These are phyloP conservation scores for Holcopasites calliopsidis DNA, from an alignment of 1,140 invertebrate genomes.

Conservation along the genomic window DNA sequence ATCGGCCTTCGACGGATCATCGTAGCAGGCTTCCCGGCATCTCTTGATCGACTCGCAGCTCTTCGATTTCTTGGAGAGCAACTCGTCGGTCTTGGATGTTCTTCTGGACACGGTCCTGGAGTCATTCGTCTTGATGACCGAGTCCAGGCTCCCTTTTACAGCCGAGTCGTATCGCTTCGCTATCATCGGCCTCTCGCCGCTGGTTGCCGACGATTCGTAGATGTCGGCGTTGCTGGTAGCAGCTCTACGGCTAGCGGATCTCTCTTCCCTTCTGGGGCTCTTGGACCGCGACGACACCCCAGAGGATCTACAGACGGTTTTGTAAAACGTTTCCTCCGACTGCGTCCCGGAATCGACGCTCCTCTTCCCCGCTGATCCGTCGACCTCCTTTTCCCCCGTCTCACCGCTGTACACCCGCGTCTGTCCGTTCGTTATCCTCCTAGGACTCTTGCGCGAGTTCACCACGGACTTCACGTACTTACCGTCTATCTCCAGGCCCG, in stretches of 20 bases:
- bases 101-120: constrained; percentile 26
- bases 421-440: constrained; percentile 55
- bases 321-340: constrained; percentile 33
- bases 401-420: constrained; percentile 3
- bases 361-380: background rate
- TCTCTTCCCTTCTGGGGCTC: constrained; percentile 31
- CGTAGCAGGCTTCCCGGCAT: constrained; percentile 49
- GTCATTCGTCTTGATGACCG: constrained; percentile 66
- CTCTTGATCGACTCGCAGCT: constrained; percentile 76
- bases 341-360: constrained; percentile 14
- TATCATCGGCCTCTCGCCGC: constrained; percentile 37
- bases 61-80: constrained; percentile 75
- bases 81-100: constrained; percentile 33
- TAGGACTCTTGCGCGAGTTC: constrained; percentile 72
- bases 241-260: background rate
- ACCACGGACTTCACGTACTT: constrained; percentile 75
- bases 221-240: constrained; percentile 8
- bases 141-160: constrained; percentile 75
- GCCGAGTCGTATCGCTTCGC: constrained; percentile 54
- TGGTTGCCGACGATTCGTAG: constrained; percentile 23
- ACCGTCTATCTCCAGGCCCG: constrained; percentile 71
- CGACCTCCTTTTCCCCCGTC: background rate
- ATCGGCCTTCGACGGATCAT: constrained; percentile 61
- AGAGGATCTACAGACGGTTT: constrained; percentile 22
- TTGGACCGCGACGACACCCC: constrained; percentile 15